Evolutionary conservation across 2,797 vertebrate species (phyloP).

Genomic region (Pseudomugil gertrudae): DNA sequence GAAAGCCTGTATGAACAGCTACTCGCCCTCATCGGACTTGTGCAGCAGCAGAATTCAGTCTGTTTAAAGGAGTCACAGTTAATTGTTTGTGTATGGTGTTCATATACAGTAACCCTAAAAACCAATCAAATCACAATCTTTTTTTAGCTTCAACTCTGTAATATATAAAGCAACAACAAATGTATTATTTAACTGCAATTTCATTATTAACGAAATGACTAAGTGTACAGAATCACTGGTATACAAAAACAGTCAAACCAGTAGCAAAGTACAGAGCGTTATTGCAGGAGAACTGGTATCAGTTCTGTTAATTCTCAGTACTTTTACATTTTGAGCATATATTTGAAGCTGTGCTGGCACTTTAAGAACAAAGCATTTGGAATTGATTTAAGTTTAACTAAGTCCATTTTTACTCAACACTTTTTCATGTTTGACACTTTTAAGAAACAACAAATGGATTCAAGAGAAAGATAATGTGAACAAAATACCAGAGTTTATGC

Average conservation of each 20-base stretch:
- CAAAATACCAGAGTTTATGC: slow-evolving; percentile 4
- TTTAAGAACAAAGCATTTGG: not conserved
- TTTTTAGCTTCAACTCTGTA: not conserved
- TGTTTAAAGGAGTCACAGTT: not conserved
- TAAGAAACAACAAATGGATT: not conserved
- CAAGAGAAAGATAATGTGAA: not conserved
- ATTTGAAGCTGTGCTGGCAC: not conserved
- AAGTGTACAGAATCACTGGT: not conserved
- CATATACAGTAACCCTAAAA: not conserved
- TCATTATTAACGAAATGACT: not conserved
- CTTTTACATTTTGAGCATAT: not conserved
- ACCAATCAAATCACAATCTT: not conserved
- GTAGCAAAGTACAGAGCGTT: not conserved
- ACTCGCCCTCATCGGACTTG: not conserved
- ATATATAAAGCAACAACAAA: not conserved
- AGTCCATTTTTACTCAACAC: too few relatives aligned
- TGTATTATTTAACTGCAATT: not conserved
- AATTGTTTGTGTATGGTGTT: not conserved
- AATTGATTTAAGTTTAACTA: too few relatives aligned
- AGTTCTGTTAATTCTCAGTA: not conserved
- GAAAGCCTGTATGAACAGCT: not conserved
- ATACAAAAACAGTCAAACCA: not conserved
- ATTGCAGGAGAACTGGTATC: not conserved
- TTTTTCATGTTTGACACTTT: not conserved
- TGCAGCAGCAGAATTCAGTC: not conserved